Conservation (phyloP, 1,140 invertebrate species). For the Drosophila albomicans region DNA sequence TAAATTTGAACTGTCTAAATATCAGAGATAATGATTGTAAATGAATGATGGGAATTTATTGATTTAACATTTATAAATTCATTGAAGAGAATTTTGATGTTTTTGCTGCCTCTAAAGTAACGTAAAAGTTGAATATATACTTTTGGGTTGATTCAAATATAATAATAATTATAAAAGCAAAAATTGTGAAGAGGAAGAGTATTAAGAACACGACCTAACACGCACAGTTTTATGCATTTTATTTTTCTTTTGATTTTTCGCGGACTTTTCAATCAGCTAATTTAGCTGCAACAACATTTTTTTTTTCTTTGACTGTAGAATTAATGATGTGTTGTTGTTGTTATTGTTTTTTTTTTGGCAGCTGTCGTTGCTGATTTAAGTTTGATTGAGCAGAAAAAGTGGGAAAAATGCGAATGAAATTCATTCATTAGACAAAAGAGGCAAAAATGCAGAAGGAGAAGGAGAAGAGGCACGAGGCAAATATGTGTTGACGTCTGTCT, state of each 20-base stretch:
- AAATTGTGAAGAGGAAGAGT: not conserved
- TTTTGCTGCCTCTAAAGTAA: no score
- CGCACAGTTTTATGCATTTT: not conserved
- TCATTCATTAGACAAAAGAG: constrained; percentile 36
- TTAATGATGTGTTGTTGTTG: not conserved
- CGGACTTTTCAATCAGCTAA: constrained; percentile 51
- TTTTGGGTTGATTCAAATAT: no score
- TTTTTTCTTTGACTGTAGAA: not conserved
- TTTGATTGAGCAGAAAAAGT: constrained; percentile 34
- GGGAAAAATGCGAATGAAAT: constrained; percentile 20
- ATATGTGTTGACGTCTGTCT: constrained; percentile 35
- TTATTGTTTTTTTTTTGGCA: constrained; percentile 4
- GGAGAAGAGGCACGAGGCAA: not conserved
- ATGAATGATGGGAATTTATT: no score
- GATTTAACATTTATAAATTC: no score
- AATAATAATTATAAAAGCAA: no score
- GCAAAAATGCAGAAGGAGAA: not conserved
- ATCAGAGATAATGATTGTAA: no score
- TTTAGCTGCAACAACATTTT: constrained; percentile 26
- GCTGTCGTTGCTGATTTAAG: constrained; percentile 29
- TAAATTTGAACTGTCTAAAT: no score
- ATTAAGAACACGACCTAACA: not conserved
- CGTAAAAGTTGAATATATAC: no score
- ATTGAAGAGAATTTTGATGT: no score
- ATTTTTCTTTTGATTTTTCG: constrained; percentile 8